Base-by-base conservation (phyloP, 2,888 invertebrate genomes). In the Caenorhabditis becei region DNA sequence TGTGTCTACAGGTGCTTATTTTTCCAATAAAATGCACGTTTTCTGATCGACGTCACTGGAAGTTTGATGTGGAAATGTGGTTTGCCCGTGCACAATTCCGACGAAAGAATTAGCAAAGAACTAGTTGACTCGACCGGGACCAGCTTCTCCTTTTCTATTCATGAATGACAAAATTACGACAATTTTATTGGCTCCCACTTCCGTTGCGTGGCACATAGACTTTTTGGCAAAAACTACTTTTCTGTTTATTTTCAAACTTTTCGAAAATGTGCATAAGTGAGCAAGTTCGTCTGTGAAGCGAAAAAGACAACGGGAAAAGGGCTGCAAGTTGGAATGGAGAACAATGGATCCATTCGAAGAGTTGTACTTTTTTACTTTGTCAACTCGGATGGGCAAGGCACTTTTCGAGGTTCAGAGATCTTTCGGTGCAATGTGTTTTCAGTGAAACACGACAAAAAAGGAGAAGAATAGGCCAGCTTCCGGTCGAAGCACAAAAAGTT, bases 211-310 rank as follows among this genome's bases (percentile, higher is more conserved):
- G 14, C 32, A 41, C 7, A 41, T 2, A 41, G 41, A 41, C 41
- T 32, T 4, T 10, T 41, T 14, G 7, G 14, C 11, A 41, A 41
- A 41, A 74, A 41, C 44, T 35, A 61, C 54, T 41, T 62, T 44
- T 63, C 49, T 53, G 66, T 78, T 78, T 78, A 71, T 78, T 78
- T 70, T 70, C 41, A 65, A 78, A 66, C 24, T 37, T 37, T 32
- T 78, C n/a, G 32, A 71, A 32, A 53, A 78, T 78, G 71, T 44
- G 71, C 78, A 78, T 78, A 78, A 78, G 61, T 67, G 62, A 79
- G 67, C 28, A 32, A 41, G 62, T 35, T 67, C 24, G 61, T 56
- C 67, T 72, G 35, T 67, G 79, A 79, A 72, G 79, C 72, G 67
- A 44, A 77, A 49, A 8, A 10, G 35, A 20, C n/a, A 20, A 47